Base-by-base conservation (phyloP, 2,888 invertebrate genomes). In the Adela reaumurella region DNA sequence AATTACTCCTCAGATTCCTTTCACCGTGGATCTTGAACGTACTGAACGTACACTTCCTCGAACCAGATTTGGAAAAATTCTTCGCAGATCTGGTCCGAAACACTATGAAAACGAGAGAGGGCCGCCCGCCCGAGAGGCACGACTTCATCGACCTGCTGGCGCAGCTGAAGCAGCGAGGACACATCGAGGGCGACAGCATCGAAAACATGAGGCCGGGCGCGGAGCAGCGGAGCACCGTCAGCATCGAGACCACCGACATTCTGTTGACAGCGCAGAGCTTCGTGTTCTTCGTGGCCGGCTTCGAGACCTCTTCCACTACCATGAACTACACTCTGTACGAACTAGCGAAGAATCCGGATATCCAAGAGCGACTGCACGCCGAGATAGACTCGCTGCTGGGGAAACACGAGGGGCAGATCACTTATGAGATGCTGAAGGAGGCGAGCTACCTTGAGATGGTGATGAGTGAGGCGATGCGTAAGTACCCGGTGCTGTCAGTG, bases 211-310 rank as follows among this genome's bases (percentile, higher is more conserved):
- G 43, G 11, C 43, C 17, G 11, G 35, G 46, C 1, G 24, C 8
- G 5, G 24, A 24, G 24, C 24, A 24, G 24, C 24, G 24, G 24
- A 46, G 45, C 10, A 43, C 44, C 3, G 45, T 52, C 1, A 16
- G 45, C n/a, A 2, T 53, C 3, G 45, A 50, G 29, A 43, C 74
- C 17, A 61, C 63, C 1, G 49, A 66, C 6, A 59, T 68, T 10
- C 62, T 74, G 49, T 53, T 79, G 19, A 65, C 68, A 0, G 74
- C 79, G 0, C 79, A 81, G 47, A 66, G 71, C 0, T 70, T 74
- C 43, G 58, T 77, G 0, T 81, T 83, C 10, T 55, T 55, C 16
- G 52, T 50, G 3, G 55, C 55, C 11, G 55, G 55, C 1, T 55
- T 52, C 24, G 55, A 55, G 11, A 54, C 55, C 0, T 52, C 54